phyloP scores from a whole-genome alignment of 2,113 vertebrate genomes.

The Engraulis encrasicolus region DNA sequence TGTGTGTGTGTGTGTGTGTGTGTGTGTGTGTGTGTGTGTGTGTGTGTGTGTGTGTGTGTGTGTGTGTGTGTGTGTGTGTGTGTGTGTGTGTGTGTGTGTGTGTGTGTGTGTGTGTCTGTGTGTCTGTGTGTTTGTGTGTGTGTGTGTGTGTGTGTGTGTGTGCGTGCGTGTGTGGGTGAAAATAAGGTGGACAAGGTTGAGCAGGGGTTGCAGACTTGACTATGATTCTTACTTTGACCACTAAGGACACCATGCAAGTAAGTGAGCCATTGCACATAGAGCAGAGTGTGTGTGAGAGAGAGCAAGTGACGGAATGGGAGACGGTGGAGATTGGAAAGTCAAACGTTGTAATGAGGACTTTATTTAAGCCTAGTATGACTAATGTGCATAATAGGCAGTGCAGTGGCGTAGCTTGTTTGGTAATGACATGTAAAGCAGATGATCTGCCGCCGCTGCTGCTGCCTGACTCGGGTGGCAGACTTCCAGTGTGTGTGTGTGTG shows the following conservation, averaged over 20 bases:
- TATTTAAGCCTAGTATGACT: slow-evolving; percentile 10
- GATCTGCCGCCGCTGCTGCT: too few relatives aligned
- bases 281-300: background rate
- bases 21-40: too few relatives aligned
- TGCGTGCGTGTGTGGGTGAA: background rate
- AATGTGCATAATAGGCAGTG: slow-evolving; percentile 14
- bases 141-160: background rate
- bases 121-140: too few relatives aligned
- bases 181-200: background rate
- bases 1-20: too few relatives aligned
- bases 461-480: background rate
- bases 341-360: slow-evolving; percentile 5
- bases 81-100: too few relatives aligned
- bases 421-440: slow-evolving; percentile 18
- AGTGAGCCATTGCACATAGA: background rate
- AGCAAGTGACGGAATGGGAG: background rate
- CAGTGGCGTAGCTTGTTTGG: background rate
- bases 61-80: too few relatives aligned
- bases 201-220: background rate
- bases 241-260: background rate
- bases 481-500: background rate
- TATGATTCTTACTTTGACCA: too few relatives aligned
- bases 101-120: too few relatives aligned
- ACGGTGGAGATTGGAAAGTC: background rate
- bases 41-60: too few relatives aligned